Base-by-base conservation (phyloP, 2,797 vertebrate genomes). In the Eulemur mongoz region DNA sequence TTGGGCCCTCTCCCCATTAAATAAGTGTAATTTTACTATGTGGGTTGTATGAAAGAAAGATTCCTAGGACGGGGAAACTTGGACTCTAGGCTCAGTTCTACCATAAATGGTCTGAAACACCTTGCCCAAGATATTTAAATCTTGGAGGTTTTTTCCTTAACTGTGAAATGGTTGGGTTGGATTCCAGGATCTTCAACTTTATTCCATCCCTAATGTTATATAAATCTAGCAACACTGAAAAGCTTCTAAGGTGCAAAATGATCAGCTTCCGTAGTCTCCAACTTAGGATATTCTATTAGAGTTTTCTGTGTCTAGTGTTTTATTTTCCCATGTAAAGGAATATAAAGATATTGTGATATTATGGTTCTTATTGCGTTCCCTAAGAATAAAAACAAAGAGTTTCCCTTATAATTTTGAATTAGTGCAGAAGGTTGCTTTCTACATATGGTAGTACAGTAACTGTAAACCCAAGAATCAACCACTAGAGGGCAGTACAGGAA, bases 401-500 rank as follows among this genome's bases (percentile, higher is more conserved):
- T 63, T 69, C 78, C 13, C 48, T 88, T 69, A 6, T n/a, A 90
- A 70, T 43, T 90, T 61, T 25, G 2, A 87, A 86, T 65, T 85
- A 83, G 63, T 67, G 32, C 32, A 50, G 27, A 92, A 93, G 25
- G 25, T 57, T 69, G 45, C 59, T 80, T 83, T 95, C 85, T 83
- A 35, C 32, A 73, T 63, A 48, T 32, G 73, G 27, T 40, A 67
- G 67, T 23, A 52, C 13, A 75, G 35, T 65, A 75, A 75, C 38
- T 75, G 81, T 84, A 85, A 70, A 35, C 8, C 18, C 23, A 32
- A 38, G 27, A 61, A 5, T 0, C 1, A 6, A 25, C 87, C 97
- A 94, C 87, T 78, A 94, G 96, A 95, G 90, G 91, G 95, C 90
- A 97, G 32, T n/a, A 80, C 30, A 79, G 4, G 9, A 87, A 94